Conservation (phyloP, 2,113 vertebrate genomes). For the Tachysurus vachellii region DNA sequence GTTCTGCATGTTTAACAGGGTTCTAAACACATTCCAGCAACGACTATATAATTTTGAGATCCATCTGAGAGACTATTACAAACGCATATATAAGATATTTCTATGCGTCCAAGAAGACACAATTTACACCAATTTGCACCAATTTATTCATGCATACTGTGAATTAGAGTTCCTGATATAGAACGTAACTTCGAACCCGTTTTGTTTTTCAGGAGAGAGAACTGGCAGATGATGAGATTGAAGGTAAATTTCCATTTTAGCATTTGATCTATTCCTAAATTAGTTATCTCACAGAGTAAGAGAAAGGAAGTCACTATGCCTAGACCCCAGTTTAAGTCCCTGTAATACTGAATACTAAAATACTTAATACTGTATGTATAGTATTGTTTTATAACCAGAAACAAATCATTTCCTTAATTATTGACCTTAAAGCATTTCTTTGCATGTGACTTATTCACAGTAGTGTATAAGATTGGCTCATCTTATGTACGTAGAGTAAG, state of each 20-base stretch:
- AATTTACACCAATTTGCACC: too few relatives aligned
- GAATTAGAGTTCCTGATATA: neutral
- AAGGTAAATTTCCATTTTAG: constrained; percentile 64
- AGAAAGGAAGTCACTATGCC: neutral
- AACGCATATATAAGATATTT: too few relatives aligned
- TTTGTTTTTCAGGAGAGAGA: constrained; percentile 65
- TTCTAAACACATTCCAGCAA: too few relatives aligned
- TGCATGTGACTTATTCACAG: neutral
- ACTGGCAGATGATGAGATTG: constrained; percentile 77
- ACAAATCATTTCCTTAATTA: neutral
- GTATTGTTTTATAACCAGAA: neutral
- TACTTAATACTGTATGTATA: too few relatives aligned
- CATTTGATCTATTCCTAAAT: neutral
- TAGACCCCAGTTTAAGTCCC: neutral
- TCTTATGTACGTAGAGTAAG: neutral
- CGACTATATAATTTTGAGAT: too few relatives aligned
- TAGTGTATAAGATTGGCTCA: neutral
- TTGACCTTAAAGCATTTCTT: neutral
- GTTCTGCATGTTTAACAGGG: too few relatives aligned
- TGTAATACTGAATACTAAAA: too few relatives aligned
- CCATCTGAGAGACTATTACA: too few relatives aligned
- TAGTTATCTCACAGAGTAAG: neutral
- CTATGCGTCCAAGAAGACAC: too few relatives aligned
- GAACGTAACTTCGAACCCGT: neutral
- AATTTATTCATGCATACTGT: neutral